phyloP scores from a whole-genome alignment of 1,140 invertebrate genomes.

The Lysiphlebus fabarum region DNA sequence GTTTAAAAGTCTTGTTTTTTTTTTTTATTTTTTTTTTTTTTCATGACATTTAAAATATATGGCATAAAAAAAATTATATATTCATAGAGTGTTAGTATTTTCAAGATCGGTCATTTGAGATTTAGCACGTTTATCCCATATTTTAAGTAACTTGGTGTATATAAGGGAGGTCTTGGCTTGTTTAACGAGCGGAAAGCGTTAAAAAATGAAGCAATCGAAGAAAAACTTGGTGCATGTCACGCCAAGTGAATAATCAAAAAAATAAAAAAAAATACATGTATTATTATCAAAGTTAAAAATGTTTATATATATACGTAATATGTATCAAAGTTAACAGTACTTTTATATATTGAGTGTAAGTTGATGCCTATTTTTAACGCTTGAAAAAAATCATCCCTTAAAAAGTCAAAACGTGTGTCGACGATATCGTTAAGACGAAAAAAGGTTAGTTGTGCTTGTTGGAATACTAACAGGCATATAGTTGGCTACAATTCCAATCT shows the following conservation, averaged over 20 bases:
- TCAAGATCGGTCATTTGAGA: constrained; percentile 16
- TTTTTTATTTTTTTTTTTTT: constrained; percentile 4
- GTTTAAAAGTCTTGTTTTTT: no score
- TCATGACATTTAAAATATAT: neutral
- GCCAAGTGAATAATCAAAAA: constrained; percentile 6
- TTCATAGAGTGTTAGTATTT: constrained; percentile 10
- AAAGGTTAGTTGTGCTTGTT: neutral
- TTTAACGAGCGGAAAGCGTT: neutral
- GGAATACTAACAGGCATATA: constrained; percentile 6
- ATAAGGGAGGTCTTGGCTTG: neutral
- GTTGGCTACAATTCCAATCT: constrained; percentile 6
- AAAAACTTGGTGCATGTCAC: neutral
- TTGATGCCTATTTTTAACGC: neutral
- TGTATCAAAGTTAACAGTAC: no score
- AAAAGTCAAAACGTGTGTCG: neutral
- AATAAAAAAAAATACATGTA: neutral
- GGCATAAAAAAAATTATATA: neutral
- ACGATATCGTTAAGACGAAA: neutral
- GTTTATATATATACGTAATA: neutral
- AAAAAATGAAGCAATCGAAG: constrained; percentile 11
- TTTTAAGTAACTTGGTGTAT: neutral
- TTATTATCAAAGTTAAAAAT: neutral
- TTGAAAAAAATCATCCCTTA: constrained; percentile 2
- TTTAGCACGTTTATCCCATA: constrained; percentile 19
- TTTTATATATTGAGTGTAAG: neutral